Evolutionary conservation across 2,888 invertebrate genomes (phyloP), one percentile per base, ranked within the genome.

Genomic region (Latrodectus hesperus): DNA sequence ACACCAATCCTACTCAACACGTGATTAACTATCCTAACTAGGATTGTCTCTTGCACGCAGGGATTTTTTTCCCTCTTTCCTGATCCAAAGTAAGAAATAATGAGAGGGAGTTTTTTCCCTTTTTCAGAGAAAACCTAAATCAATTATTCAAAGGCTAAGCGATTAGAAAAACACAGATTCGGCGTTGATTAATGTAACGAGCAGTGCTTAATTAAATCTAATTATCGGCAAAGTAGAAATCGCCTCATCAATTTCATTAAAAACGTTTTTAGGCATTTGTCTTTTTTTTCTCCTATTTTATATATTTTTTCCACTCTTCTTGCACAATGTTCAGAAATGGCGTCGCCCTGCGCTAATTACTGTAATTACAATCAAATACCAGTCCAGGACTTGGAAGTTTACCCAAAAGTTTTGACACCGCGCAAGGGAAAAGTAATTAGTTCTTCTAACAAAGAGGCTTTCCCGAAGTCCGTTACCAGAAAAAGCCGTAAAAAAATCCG

Each of bases 321-420:
- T 38, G 12, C 38, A 14, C 60, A 60, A 60, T n/a, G 72, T 22
- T 65, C 60, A 65, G 76, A 85, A 73, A 79, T 79, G 78, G 84
- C 83, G 73, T 68, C 78, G 53, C 55, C 49, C 79, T 64, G 78
- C 77, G 75, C 86, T 86, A 86, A 86, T 86, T 86, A 86, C 86
- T 65, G 86, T 86, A 86, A 86, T 86, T 86, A 86, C 81, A 86
- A 86, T 86, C 86, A 86, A 86, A 86, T 86, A 86, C 86, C 86
- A 71, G 64, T 79, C 74, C 74, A 85, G 65, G 78, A 86, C 53
- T 86, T 81, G 86, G 86, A 86, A 81, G 81, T 86, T 86, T 86
- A 80, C 86, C 86, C 86, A 86, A 86, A 86, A 86, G 81, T 86
- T 86, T 86, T 86, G 86, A 86, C 86, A 86, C 86, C 67, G 55